A percentile compares a stretch with the other conserved stretches of the same genome.
Evolutionary conservation across 2,797 vertebrate species (phyloP).

Genomic region (Odontamblyopus rebecca): DNA sequence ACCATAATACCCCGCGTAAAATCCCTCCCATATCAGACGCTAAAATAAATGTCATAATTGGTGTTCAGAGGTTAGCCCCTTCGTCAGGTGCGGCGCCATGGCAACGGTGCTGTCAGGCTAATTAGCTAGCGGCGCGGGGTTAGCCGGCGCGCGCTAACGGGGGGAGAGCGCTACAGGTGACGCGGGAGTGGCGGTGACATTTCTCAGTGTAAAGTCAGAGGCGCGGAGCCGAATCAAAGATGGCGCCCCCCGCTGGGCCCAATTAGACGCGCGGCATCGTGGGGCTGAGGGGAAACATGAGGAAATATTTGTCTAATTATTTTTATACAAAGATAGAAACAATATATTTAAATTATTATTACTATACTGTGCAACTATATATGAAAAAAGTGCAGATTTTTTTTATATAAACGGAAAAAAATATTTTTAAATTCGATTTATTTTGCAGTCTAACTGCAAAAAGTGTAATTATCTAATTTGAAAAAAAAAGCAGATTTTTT

Average conservation of each 20-base stretch:
- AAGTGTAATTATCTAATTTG: too few species aligned
- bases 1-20: constrained; percentile 26
- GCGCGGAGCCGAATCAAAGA: constrained; percentile 87
- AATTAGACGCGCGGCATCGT: constrained; percentile 97
- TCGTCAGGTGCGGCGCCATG: constrained; percentile 79
- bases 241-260: constrained; percentile 94
- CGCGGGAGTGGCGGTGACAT: constrained; percentile 98
- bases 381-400: too few species aligned
- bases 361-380: too few species aligned
- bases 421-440: too few species aligned
- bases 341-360: too few species aligned
- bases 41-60: constrained; percentile 51
- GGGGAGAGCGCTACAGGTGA: constrained; percentile 98
- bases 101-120: constrained; percentile 91
- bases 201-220: constrained; percentile 98
- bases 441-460: too few species aligned
- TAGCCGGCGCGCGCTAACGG: constrained; percentile 90
- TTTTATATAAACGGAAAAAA: too few species aligned
- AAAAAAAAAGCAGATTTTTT: too few species aligned
- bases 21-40: background rate
- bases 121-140: constrained; percentile 93
- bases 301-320: too few species aligned
- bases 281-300: constrained; percentile 53
- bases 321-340: too few species aligned
- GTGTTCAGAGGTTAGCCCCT: constrained; percentile 62